A percentile compares a stretch with the other conserved stretches of the same genome.
These are phyloP conservation scores for Xiphophorus maculatus DNA, from an alignment of 2,113 vertebrate genomes.

Conservation along the genomic window DNA sequence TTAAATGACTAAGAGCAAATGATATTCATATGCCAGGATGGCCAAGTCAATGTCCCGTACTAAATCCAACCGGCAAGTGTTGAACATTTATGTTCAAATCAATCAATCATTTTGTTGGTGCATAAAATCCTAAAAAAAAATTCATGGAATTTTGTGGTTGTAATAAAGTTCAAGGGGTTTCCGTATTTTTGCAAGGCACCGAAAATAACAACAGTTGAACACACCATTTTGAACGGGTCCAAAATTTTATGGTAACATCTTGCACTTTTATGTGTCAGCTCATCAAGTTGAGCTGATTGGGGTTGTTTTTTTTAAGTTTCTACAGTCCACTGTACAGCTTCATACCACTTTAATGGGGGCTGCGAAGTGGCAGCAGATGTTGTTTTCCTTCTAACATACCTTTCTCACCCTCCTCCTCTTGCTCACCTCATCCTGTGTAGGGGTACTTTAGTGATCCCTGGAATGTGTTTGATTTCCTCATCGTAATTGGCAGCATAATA, in stretches of 20 bases:
- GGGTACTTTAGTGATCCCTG: constrained; percentile 99
- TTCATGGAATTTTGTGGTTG: neutral
- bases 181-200: neutral
- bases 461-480: constrained; percentile 99
- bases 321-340: constrained; percentile 36
- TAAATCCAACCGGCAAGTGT: neutral
- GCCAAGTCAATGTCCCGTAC: too few species aligned
- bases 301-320: constrained; percentile 4
- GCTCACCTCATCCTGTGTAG: constrained; percentile 93
- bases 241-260: constrained; percentile 34
- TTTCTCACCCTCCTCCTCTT: constrained; percentile 91
- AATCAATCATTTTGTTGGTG: too few species aligned
- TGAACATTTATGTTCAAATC: neutral
- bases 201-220: constrained; percentile 86
- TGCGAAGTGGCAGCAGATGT: constrained; percentile 67
- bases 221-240: constrained; percentile 58
- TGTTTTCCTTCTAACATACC: constrained; percentile 94
- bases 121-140: neutral
- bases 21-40: too few species aligned
- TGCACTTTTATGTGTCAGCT: constrained; percentile 35
- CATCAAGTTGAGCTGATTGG: constrained; percentile 30
- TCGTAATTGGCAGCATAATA: constrained; percentile 99
- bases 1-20: too few species aligned
- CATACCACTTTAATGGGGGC: constrained; percentile 56
- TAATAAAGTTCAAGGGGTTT: neutral